A percentile compares a stretch with the other conserved stretches of the same genome.
phyloP scores from a whole-genome alignment of 2,888 invertebrate genomes.

The Drosophila buzzatii region DNA sequence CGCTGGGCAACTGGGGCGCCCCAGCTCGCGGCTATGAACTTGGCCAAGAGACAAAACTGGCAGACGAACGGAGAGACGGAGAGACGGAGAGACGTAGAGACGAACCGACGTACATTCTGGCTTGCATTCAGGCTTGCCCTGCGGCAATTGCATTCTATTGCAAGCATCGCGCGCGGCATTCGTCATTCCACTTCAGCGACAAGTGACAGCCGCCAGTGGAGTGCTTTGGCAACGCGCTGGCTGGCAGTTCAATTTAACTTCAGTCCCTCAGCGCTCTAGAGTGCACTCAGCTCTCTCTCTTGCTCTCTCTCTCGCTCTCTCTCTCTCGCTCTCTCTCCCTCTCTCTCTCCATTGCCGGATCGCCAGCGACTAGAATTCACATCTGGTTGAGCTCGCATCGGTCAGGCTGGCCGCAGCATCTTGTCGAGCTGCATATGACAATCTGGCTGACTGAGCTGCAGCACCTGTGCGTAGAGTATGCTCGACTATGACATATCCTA shows the following conservation, averaged over 20 bases:
- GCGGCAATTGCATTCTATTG: constrained; percentile 38
- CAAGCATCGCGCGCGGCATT: constrained; percentile 31
- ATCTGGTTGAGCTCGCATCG: neutral
- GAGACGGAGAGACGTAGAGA: no score
- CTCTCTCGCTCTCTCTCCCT: neutral
- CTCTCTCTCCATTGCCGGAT: constrained; percentile 2
- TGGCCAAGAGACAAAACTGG: neutral
- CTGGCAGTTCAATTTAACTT: constrained; percentile 58
- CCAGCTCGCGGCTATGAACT: constrained; percentile 27
- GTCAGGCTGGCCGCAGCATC: neutral
- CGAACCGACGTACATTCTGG: neutral
- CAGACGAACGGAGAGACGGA: no score
- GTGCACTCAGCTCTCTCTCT: neutral
- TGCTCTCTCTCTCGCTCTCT: neutral
- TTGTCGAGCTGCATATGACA: constrained; percentile 14
- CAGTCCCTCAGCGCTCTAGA: constrained; percentile 24
- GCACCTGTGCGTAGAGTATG: neutral
- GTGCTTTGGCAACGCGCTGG: constrained; percentile 26
- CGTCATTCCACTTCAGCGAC: constrained; percentile 40
- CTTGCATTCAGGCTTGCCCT: neutral
- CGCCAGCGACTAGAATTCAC: constrained; percentile 4
- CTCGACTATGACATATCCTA: neutral
- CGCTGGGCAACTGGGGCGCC: constrained; percentile 34
- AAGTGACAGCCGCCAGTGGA: constrained; percentile 33
- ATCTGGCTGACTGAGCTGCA: neutral